Conservation (phyloP, 2,113 vertebrate genomes). For the Colaptes auratus region DNA sequence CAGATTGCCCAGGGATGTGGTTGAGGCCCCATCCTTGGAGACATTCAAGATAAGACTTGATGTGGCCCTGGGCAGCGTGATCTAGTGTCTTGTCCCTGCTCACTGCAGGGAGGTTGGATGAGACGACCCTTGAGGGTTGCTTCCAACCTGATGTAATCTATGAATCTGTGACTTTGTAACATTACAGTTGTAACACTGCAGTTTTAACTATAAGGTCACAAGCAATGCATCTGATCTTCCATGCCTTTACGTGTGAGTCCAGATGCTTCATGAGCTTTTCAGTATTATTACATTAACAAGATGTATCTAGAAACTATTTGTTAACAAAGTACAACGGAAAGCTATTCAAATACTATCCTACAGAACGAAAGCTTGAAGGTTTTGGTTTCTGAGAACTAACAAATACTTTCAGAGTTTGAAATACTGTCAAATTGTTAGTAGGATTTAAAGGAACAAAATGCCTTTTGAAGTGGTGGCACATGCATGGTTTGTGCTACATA, state of each 20-base stretch:
- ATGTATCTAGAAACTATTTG: neutral
- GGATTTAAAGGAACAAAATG: neutral
- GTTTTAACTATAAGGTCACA: neutral
- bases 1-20: no score
- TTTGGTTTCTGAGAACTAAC: neutral
- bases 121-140: no score
- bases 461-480: neutral
- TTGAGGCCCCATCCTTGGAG: no score
- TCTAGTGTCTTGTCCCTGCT: no score
- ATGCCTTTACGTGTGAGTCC: neutral
- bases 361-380: neutral
- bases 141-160: no score
- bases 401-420: neutral
- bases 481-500: slow-evolving; percentile 10
- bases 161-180: neutral
- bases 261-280: neutral
- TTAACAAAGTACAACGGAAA: neutral
- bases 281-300: neutral
- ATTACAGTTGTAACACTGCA: neutral
- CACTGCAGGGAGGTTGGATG: no score
- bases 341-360: neutral
- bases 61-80: no score
- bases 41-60: no score
- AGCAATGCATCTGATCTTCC: neutral
- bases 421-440: neutral